phyloP scores from a whole-genome alignment of 1,140 invertebrate species.

The Zaprionus davidi region DNA sequence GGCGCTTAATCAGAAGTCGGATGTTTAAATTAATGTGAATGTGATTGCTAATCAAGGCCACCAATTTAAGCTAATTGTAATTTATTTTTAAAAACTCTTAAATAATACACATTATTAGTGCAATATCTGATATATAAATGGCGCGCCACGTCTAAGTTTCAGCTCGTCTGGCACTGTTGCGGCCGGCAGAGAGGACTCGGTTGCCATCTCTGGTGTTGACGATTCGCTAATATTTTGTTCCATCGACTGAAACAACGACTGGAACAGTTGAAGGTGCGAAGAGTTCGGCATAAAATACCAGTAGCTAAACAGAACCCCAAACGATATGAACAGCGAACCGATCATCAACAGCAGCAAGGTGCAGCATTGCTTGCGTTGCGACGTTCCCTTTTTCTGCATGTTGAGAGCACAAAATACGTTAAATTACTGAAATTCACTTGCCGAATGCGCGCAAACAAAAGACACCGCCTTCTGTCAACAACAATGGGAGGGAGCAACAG shows the following conservation, averaged over 20 bases:
- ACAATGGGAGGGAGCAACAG: not conserved
- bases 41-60: constrained; percentile 55
- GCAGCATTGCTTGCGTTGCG: constrained; percentile 53
- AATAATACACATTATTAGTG: constrained; percentile 12
- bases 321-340: constrained; percentile 40
- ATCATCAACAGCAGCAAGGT: constrained; percentile 51
- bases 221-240: not conserved
- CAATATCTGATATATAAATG: constrained; percentile 50
- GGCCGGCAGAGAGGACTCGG: constrained; percentile 50
- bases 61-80: constrained; percentile 54
- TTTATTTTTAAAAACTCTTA: constrained; percentile 62
- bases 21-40: constrained; percentile 85
- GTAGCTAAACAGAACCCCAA: constrained; percentile 54
- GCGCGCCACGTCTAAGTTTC: constrained; percentile 52
- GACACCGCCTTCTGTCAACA: not conserved
- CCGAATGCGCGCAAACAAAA: constrained; percentile 5
- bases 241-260: constrained; percentile 26
- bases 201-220: not conserved
- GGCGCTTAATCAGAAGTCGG: constrained; percentile 87
- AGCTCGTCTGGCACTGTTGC: constrained; percentile 48
- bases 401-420: constrained; percentile 5
- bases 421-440: constrained; percentile 9
- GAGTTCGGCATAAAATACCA: constrained; percentile 58
- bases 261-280: constrained; percentile 32
- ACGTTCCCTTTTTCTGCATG: constrained; percentile 46